Conservation (phyloP, 2,113 vertebrate species). For the Spilogale gracilis region DNA sequence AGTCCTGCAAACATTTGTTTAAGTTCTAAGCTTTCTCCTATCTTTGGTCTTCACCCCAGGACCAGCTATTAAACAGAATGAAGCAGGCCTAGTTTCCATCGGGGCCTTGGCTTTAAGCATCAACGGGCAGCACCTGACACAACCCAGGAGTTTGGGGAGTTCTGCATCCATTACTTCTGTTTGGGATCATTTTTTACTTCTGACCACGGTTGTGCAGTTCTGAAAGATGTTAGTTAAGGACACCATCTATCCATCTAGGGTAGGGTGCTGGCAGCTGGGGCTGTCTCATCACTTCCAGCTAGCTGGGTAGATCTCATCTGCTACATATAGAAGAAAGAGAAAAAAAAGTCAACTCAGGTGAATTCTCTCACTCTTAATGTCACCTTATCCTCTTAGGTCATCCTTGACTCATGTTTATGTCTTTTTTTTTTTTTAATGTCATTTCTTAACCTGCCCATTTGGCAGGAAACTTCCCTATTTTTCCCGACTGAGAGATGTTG, state of each 20-base stretch:
- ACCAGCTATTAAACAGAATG: not conserved
- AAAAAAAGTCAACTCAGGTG: conserved; percentile 65
- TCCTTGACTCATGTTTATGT: not conserved
- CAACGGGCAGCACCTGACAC: not conserved
- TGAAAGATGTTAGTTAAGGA: conserved; percentile 35
- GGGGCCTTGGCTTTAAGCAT: not conserved
- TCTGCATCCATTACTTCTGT: not conserved
- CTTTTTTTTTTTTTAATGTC: conserved; percentile 35
- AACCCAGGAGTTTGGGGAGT: not conserved
- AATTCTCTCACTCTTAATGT: not conserved
- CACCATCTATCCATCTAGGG: not conserved
- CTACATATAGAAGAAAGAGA: conserved; percentile 66
- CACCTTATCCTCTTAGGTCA: conserved; percentile 60
- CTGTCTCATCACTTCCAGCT: not conserved
- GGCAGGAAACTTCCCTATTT: conserved; percentile 69
- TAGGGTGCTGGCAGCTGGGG: not conserved
- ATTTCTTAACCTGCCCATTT: conserved; percentile 69
- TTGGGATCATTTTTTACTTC: not conserved
- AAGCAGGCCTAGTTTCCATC: not conserved
- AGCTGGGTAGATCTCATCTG: conserved; percentile 60
- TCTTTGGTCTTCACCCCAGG: not conserved
- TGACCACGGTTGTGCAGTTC: not conserved
- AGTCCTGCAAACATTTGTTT: not conserved
- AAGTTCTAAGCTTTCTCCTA: not conserved
- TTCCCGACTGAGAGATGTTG: conserved; percentile 65